Percentiles rank a stretch among this genome's conserved stretches.
phyloP scores from a whole-genome alignment of 2,888 invertebrate genomes.

The Sarcophaga caerulescens region DNA sequence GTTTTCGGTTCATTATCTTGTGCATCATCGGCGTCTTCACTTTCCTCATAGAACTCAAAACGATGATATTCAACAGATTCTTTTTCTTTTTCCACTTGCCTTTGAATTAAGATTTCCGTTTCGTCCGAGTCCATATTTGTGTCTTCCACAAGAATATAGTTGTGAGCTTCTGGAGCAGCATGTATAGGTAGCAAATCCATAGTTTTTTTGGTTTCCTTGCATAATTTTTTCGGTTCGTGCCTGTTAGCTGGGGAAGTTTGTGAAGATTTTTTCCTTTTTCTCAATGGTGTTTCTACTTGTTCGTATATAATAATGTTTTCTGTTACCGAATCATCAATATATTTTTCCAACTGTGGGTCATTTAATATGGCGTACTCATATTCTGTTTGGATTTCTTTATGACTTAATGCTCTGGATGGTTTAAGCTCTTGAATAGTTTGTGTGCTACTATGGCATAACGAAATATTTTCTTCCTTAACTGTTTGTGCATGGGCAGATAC shows the following conservation, averaged over 20 bases:
- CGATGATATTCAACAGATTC: background rate
- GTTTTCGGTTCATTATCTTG: slow-evolving; percentile 3
- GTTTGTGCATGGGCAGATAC: slow-evolving; percentile 34
- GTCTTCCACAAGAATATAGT: slow-evolving; percentile 35
- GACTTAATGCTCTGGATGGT: background rate
- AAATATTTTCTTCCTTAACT: slow-evolving; percentile 10
- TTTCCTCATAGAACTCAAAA: slow-evolving; percentile 50
- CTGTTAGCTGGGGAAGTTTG: background rate
- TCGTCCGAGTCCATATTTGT: slow-evolving; percentile 23
- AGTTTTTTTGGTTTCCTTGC: slow-evolving; percentile 1
- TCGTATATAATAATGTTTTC: slow-evolving; percentile 46
- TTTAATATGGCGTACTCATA: background rate
- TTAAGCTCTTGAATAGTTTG: slow-evolving; percentile 31
- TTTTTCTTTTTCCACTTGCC: background rate
- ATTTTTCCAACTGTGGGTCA: background rate
- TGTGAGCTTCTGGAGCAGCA: slow-evolving; percentile 9
- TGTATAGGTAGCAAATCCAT: background rate
- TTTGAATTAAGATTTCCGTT: slow-evolving; percentile 5
- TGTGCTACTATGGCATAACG: slow-evolving; percentile 8
- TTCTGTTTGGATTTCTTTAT: slow-evolving; percentile 65
- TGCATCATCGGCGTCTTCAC: slow-evolving; percentile 22
- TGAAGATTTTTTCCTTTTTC: background rate
- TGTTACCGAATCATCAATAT: background rate
- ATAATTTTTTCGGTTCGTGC: slow-evolving; percentile 6
- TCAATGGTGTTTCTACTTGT: background rate